Percentiles rank a stretch among this genome's conserved stretches.
These are phyloP conservation scores for Oreocharis arfaki DNA, from an alignment of 2,113 vertebrate genomes.

Conservation along the genomic window DNA sequence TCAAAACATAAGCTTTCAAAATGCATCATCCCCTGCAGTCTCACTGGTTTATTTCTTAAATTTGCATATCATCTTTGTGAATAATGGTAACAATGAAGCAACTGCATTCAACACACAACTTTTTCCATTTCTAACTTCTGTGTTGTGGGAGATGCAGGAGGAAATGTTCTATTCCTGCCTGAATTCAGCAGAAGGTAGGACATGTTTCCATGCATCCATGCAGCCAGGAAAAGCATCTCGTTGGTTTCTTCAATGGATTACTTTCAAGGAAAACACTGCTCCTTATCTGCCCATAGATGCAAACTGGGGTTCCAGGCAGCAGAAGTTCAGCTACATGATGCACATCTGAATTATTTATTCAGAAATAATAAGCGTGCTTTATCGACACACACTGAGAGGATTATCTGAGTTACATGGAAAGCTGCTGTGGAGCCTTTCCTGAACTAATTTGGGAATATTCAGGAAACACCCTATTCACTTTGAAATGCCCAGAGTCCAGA, in stretches of 20 bases:
- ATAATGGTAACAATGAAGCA: background rate
- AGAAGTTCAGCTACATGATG: slow-evolving; percentile 4
- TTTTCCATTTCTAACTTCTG: background rate
- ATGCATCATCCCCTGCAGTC: background rate
- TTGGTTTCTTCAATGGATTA: background rate
- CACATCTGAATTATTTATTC: slow-evolving; percentile 38
- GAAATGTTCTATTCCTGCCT: background rate
- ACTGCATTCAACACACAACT: background rate
- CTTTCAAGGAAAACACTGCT: slow-evolving; percentile 18
- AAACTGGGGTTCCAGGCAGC: background rate
- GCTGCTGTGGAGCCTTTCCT: background rate
- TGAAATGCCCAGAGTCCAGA: slow-evolving; percentile 45
- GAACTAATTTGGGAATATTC: slow-evolving; percentile 32
- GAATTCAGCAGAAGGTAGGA: background rate
- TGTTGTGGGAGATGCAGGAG: background rate
- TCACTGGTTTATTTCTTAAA: background rate
- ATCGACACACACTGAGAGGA: background rate
- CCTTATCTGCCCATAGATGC: background rate
- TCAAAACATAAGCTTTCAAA: background rate
- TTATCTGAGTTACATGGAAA: slow-evolving; percentile 1
- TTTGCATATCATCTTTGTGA: background rate
- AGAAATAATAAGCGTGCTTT: slow-evolving; percentile 18
- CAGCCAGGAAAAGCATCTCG: background rate
- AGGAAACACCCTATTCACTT: slow-evolving; percentile 35
- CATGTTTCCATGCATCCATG: background rate